phyloP scores from a whole-genome alignment of 1,140 invertebrate genomes.

The Drosophila pseudoobscura region DNA sequence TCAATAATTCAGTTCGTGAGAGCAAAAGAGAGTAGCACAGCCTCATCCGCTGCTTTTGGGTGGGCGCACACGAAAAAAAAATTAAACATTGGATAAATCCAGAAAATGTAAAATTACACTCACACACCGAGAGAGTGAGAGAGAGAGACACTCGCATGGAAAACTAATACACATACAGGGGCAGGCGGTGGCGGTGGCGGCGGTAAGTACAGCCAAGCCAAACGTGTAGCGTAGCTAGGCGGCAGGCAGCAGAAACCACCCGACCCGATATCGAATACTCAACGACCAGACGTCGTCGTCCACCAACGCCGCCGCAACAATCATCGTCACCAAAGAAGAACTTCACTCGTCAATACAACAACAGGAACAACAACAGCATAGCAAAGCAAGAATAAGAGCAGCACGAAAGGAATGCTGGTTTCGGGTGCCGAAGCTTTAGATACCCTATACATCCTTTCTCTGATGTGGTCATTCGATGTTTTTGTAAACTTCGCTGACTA shows the following conservation, averaged over 20 bases:
- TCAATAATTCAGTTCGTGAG: conserved; percentile 73
- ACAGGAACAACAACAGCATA: conserved; percentile 41
- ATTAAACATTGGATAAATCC: conserved; percentile 81
- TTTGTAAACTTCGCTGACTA: too few species aligned
- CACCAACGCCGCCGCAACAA: conserved; percentile 68
- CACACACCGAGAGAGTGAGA: conserved; percentile 35
- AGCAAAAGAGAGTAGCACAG: conserved; percentile 44
- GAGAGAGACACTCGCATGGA: conserved; percentile 54
- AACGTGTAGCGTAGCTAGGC: conserved; percentile 31
- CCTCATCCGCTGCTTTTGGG: conserved; percentile 54
- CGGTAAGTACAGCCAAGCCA: conserved; percentile 33
- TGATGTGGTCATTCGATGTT: too few species aligned
- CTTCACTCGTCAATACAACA: conserved; percentile 77
- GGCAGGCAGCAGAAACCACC: conserved; percentile 58
- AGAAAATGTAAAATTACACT: conserved; percentile 80
- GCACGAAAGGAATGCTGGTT: conserved; percentile 2
- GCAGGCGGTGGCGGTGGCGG: conserved; percentile 31
- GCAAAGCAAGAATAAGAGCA: background rate
- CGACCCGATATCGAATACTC: conserved; percentile 71
- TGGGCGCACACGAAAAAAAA: conserved; percentile 69
- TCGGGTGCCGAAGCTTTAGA: background rate
- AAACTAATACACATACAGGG: conserved; percentile 73
- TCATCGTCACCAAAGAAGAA: conserved; percentile 80
- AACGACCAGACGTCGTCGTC: conserved; percentile 46
- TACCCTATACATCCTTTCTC: too few species aligned